Percentiles rank a stretch among this genome's conserved stretches.
phyloP scores from a whole-genome alignment of 1,140 invertebrate genomes.

The Lasioglossum albipes region DNA sequence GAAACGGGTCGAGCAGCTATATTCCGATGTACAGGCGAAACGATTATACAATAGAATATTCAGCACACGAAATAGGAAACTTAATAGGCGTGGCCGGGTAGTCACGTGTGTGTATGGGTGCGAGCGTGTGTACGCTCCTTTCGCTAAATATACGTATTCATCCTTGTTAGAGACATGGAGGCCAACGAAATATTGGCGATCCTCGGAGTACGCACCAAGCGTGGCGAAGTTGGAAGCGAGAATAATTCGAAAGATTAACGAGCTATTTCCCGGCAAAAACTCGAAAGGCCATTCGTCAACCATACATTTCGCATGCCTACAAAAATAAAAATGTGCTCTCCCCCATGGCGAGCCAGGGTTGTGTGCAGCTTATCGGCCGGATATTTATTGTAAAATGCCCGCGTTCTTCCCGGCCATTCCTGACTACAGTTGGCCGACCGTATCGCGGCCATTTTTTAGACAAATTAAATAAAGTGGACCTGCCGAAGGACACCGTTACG shows the following conservation, averaged over 20 bases:
- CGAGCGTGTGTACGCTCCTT: background rate
- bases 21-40: background rate
- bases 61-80: background rate
- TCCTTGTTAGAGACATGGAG: background rate
- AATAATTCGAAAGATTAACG: constrained; percentile 75
- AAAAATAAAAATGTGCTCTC: constrained; percentile 68
- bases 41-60: background rate
- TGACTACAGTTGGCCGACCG: constrained; percentile 43
- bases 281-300: constrained; percentile 71
- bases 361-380: constrained; percentile 72
- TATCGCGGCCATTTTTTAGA: constrained; percentile 56
- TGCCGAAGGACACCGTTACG: constrained; percentile 40
- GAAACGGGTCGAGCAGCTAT: background rate
- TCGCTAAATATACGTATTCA: background rate
- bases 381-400: constrained; percentile 74
- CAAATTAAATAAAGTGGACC: constrained; percentile 64
- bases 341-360: constrained; percentile 43
- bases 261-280: constrained; percentile 72
- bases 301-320: constrained; percentile 67
- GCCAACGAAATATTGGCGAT: constrained; percentile 52
- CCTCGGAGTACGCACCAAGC: constrained; percentile 33
- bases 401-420: constrained; percentile 47
- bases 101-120: background rate
- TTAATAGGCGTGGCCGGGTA: background rate
- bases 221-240: constrained; percentile 66